Conservation (phyloP, 2,888 invertebrate species). For the Teleiodes luculella region DNA sequence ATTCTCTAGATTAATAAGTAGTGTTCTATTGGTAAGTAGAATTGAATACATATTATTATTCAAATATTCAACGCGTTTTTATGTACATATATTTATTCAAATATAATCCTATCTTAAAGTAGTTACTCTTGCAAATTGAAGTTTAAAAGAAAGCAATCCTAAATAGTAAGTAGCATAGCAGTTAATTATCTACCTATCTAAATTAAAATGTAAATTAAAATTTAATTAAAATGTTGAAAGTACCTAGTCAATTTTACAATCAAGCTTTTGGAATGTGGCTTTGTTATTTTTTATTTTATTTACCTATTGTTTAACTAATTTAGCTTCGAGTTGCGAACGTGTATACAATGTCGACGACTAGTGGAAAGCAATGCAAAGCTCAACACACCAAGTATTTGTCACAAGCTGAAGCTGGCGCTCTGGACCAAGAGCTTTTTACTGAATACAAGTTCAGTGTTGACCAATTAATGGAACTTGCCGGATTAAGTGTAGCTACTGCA, state of each 20-base stretch:
- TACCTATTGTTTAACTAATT: conserved; percentile 23
- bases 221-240: no score
- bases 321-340: conserved; percentile 51
- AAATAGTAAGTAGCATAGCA: no score
- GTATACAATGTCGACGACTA: conserved; percentile 16
- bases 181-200: no score
- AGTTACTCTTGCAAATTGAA: no score
- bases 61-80: background rate
- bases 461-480: conserved; percentile 98
- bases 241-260: background rate
- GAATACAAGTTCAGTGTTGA: conserved; percentile 97
- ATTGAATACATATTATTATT: background rate
- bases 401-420: conserved; percentile 90
- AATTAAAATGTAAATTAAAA: no score
- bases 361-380: conserved; percentile 32
- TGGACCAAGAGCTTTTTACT: conserved; percentile 94
- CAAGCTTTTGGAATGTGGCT: background rate
- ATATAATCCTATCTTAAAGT: background rate
- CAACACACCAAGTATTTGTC: conserved; percentile 73
- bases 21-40: conserved; percentile 48
- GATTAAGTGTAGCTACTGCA: conserved; percentile 95
- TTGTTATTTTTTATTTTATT: background rate
- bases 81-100: background rate
- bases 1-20: conserved; percentile 41
- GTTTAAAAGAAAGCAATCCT: no score